Conservation (phyloP, 1,140 invertebrate species). For the Aphelenchoides avenae region DNA sequence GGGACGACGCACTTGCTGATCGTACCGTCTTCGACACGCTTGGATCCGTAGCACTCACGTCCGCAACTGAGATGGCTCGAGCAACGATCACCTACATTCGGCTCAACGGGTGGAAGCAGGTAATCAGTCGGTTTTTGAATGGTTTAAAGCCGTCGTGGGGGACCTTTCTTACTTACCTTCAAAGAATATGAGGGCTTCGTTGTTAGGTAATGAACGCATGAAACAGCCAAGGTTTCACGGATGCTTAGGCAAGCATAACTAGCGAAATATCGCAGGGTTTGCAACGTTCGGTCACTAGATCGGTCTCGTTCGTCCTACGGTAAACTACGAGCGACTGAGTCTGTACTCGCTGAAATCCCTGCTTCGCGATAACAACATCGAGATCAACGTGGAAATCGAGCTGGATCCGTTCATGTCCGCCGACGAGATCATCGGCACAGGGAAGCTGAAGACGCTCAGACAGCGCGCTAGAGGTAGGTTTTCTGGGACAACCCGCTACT, state of each 20-base stretch:
- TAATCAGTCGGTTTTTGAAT: background rate
- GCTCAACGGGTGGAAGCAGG: slow-evolving; percentile 58
- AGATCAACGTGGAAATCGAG: slow-evolving; percentile 53
- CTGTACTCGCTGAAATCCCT: slow-evolving; percentile 52
- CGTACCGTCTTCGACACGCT: slow-evolving; percentile 56
- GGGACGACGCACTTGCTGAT: slow-evolving; percentile 54
- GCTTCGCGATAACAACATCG: slow-evolving; percentile 51
- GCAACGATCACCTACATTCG: slow-evolving; percentile 52
- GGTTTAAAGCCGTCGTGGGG: too few relatives aligned
- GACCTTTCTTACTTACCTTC: background rate
- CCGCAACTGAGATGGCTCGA: slow-evolving; percentile 58
- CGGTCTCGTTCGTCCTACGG: slow-evolving; percentile 45
- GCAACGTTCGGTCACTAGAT: too few relatives aligned
- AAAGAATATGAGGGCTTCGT: background rate
- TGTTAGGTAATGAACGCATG: background rate
- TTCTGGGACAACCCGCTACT: too few relatives aligned
- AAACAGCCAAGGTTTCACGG: slow-evolving; percentile 30
- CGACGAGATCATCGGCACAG: slow-evolving; percentile 55
- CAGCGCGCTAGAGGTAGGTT: slow-evolving; percentile 48
- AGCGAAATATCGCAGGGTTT: too few relatives aligned
- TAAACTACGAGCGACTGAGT: slow-evolving; percentile 52
- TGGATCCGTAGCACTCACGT: slow-evolving; percentile 56
- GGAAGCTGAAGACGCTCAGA: slow-evolving; percentile 45
- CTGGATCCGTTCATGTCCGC: slow-evolving; percentile 54
- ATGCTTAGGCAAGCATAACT: too few relatives aligned